Evolutionary conservation across 2,888 invertebrate genomes (phyloP).

Genomic region (Aelia acuminata): DNA sequence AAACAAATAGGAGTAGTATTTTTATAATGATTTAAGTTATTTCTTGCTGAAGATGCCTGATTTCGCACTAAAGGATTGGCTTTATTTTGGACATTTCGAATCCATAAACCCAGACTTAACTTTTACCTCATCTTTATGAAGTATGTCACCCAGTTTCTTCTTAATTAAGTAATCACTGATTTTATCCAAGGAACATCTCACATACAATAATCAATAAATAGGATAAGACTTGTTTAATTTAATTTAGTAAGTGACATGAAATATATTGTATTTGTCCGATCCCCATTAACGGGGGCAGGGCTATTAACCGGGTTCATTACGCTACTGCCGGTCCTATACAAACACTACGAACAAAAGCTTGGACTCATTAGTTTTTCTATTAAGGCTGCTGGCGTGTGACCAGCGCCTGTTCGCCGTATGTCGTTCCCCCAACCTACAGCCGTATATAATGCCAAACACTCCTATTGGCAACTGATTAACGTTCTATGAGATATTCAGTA

Average conservation of each 20-base stretch:
- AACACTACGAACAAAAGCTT: constrained; percentile 19
- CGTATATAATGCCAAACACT: background rate
- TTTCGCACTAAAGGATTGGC: too few species aligned
- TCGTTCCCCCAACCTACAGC: background rate
- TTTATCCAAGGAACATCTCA: too few species aligned
- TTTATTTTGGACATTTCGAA: too few species aligned
- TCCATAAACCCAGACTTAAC: too few species aligned
- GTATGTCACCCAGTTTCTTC: too few species aligned
- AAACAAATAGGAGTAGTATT: too few species aligned
- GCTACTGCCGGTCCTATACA: background rate
- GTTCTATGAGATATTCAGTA: background rate
- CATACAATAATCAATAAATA: too few species aligned
- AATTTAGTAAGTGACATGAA: background rate
- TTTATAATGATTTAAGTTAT: too few species aligned
- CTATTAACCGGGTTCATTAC: constrained; percentile 3
- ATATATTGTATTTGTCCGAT: background rate
- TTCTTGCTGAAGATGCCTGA: too few species aligned
- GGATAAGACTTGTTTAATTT: background rate
- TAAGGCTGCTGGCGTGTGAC: constrained; percentile 30
- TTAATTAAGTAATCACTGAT: too few species aligned
- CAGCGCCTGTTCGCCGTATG: constrained; percentile 36
- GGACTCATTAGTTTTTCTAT: constrained; percentile 38
- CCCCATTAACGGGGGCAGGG: background rate
- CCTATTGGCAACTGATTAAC: background rate
- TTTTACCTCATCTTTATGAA: too few species aligned